Base-by-base conservation (phyloP, 2,113 vertebrate genomes). In the Eolophus roseicapilla region DNA sequence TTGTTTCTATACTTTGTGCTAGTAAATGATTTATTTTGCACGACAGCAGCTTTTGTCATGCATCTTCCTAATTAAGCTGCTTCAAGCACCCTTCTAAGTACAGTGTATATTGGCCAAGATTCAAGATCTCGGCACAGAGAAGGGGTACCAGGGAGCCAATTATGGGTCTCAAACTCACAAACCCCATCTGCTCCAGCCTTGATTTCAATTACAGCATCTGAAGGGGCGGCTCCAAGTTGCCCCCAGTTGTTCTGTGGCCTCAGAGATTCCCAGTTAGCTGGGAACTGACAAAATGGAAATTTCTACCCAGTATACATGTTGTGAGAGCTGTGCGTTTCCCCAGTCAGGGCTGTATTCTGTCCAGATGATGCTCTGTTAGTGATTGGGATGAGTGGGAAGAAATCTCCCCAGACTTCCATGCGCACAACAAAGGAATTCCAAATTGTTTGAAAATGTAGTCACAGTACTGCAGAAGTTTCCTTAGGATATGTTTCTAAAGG, bases 31-130 rank as follows among this genome's bases (percentile, higher is more conserved):
- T 79, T 84, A 39, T 84, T 95, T 78, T 89, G 43, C 71, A 68
- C 1, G 11, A 81, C 23, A 93, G 28, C 47, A 79, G 59, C 35
- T 88, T 92, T 92, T 89, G 28, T n/a, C 44, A 76, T 73, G 20
- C 33, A 50, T 81, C 52, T 82, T 57, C 69, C 80, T 94, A 79
- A 92, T 94, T 93, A 92, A 90, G 44, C 39, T 57, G 11, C 80
- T 86, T 92, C 47, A 93, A 82, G 73, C 52, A 73, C 76, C 77
- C 65, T 86, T 82, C 52, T 68, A 82, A 87, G 37, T 5, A 1
- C 77, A 14, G 69, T 43, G n/a, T 57, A 12, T 39, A 0, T 63
- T 88, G 95, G 88, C 88, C 82, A 25, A 19, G 73, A 47, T 79
- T 92, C 88, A 78, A 84, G 86, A 76, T n/a, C 77, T 91, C 80